Base-by-base conservation (phyloP, 2,888 invertebrate genomes). In the Pseudococcus jackbeardsleyi region DNA sequence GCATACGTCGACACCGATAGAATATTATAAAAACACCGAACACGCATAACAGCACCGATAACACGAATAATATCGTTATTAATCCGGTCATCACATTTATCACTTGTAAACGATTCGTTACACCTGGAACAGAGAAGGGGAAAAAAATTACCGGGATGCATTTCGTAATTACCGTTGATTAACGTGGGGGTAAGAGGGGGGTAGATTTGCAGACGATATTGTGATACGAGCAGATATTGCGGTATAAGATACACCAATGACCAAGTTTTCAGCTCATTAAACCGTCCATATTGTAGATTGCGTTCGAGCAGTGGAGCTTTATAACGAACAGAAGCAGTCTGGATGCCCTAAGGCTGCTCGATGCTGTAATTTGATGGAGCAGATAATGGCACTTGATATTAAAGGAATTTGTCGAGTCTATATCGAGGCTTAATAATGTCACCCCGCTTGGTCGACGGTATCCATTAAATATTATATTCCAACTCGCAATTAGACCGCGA, bases 21-120 rank as follows among this genome's bases (percentile, higher is more conserved):
- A 87, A 87, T 17, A 87, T 22, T 79, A 87, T 87, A n/a, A 79
- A 79, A 11, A 82, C 54, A 22, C 79, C 87, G 87, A 87, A 87
- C 12, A 87, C 72, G 50, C 77, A 87, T 15, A 79, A 48, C 9
- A 87, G 33, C 50, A 87, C 87, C 22, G 87, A 54, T 48, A 79
- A 33, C 54, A 87, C 48, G n/a, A 79, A 87, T 22, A 87, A 46
- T 17, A 87, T 33, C 33, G 22, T 77, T 22, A 87, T 87, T 54
- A 87, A 72, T 46, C 87, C 87, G 54, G 87, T 82, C 79, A 87
- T 79, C 77, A 87, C 77, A 54, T 54, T 59, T 48, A 79, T 54
- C 50, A 87, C 79, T 39, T 77, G 87, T 33, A 87, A 72, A 50
- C 82, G 48, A 77, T 48, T 87, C 12, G 79, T 86, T 39, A 86